Percentiles rank a stretch among this genome's conserved stretches.
Conservation (phyloP, 2,888 invertebrate genomes). For the Meteorus cinctellus region DNA sequence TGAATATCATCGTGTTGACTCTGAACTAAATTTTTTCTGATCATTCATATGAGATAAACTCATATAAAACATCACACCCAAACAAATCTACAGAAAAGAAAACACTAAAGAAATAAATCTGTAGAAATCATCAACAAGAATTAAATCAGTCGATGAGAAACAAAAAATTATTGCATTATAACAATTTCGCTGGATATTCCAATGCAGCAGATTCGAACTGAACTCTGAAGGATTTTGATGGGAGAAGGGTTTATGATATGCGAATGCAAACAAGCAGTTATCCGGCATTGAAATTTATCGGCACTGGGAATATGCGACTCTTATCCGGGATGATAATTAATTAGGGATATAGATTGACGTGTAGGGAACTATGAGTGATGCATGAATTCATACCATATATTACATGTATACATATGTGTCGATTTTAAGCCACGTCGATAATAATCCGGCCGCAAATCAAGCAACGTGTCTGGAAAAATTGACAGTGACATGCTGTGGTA, state of each 20-base stretch:
- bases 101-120: too few relatives aligned
- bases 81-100: too few relatives aligned
- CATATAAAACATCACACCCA: too few relatives aligned
- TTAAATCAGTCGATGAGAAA: neutral
- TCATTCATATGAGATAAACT: neutral
- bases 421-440: constrained; percentile 29
- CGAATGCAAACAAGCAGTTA: neutral
- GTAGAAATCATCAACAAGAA: too few relatives aligned
- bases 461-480: constrained; percentile 9
- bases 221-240: too few relatives aligned
- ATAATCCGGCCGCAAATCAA: constrained; percentile 33
- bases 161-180: neutral
- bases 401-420: constrained; percentile 3
- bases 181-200: too few relatives aligned
- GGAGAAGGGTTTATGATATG: neutral
- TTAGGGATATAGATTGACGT: constrained; percentile 41
- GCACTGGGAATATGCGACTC: constrained; percentile 4
- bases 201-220: too few relatives aligned
- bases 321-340: constrained; percentile 45
- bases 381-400: neutral
- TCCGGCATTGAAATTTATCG: constrained; percentile 22
- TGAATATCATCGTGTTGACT: too few relatives aligned
- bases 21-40: neutral
- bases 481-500: constrained; percentile 9
- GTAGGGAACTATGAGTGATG: constrained; percentile 40